phyloP scores from a whole-genome alignment of 2,797 vertebrate genomes.

The Corythornis leucogaster region DNA sequence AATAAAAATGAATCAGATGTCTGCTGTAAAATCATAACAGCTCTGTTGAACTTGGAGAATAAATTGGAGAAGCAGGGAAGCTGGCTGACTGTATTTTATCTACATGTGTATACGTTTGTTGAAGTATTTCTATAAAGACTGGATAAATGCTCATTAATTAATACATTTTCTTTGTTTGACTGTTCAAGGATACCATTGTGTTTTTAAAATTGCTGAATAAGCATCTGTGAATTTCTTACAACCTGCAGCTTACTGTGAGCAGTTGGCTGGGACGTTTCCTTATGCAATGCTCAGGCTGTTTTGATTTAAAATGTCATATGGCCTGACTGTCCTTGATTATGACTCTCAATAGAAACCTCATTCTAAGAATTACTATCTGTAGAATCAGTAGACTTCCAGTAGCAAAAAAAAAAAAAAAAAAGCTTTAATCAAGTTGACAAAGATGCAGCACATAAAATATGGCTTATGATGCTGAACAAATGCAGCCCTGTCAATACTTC shows the following conservation, averaged over 20 bases:
- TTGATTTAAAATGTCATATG: background rate
- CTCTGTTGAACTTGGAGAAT: background rate
- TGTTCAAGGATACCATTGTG: fast-evolving
- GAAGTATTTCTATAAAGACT: background rate
- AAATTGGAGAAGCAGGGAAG: background rate
- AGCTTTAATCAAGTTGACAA: background rate
- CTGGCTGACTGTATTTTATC: background rate
- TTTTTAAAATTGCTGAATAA: background rate
- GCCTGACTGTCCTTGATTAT: background rate
- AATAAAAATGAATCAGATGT: background rate
- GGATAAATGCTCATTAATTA: background rate
- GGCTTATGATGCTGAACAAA: background rate
- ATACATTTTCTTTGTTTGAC: background rate
- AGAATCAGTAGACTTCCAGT: background rate
- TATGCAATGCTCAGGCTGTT: background rate
- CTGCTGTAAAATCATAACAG: background rate
- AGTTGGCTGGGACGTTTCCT: background rate
- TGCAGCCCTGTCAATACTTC: background rate
- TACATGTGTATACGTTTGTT: background rate
- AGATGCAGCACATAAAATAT: background rate
- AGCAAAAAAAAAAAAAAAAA: background rate
- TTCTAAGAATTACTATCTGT: background rate
- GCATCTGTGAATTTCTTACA: background rate
- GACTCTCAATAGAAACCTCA: background rate
- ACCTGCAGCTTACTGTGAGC: background rate